Evolutionary conservation across 2,113 vertebrate genomes (phyloP).

Genomic region (Kobus ellipsiprymnus): DNA sequence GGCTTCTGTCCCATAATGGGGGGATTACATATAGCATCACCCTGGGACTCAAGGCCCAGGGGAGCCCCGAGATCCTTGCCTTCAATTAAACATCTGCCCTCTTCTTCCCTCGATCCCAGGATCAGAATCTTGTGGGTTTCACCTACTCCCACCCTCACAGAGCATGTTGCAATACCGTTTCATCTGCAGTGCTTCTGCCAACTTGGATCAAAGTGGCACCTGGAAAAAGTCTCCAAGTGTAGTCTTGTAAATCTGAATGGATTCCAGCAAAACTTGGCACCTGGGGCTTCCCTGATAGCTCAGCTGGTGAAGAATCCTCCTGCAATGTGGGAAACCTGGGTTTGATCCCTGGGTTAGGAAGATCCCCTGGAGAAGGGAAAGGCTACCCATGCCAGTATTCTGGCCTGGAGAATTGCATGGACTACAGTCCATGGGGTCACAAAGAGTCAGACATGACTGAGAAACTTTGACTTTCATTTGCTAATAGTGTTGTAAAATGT

Average conservation of each 20-base stretch:
- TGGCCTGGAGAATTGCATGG: not conserved
- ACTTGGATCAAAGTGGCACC: not conserved
- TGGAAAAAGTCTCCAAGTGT: too few species aligned
- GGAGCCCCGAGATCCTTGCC: not conserved
- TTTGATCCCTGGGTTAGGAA: not conserved
- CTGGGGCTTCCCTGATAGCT: not conserved
- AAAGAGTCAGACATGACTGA: not conserved
- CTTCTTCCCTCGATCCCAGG: not conserved
- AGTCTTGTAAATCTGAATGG: not conserved
- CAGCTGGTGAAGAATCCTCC: not conserved
- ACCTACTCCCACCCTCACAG: not conserved
- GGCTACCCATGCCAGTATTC: not conserved
- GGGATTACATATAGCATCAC: not conserved
- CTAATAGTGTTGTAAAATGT: not conserved
- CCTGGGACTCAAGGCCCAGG: not conserved
- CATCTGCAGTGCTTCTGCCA: not conserved
- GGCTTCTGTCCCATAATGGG: not conserved
- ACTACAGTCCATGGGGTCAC: not conserved
- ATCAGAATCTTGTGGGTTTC: not conserved
- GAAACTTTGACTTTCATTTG: not conserved
- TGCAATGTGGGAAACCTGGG: not conserved
- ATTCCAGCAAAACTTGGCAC: not conserved
- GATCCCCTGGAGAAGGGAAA: not conserved
- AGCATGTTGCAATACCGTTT: not conserved
- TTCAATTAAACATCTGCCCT: slow-evolving; percentile 33